These are phyloP conservation scores for Acyrthosiphon pisum DNA, from an alignment of 1,140 invertebrate genomes.

Conservation along the genomic window DNA sequence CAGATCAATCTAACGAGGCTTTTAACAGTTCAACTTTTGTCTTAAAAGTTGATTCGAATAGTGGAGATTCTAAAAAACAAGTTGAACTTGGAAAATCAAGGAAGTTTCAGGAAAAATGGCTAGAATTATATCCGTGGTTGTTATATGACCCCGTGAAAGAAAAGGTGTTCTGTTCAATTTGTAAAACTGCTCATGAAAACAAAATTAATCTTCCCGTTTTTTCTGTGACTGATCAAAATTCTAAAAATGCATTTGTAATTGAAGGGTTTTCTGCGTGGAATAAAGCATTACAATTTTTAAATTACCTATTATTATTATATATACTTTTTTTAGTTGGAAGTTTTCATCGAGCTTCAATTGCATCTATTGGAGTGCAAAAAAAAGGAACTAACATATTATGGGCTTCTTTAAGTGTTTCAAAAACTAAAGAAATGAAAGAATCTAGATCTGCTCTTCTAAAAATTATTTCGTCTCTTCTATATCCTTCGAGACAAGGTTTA, in stretches of 20 bases:
- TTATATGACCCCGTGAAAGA: constrained; percentile 2
- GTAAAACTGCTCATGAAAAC: not conserved
- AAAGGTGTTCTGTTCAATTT: not conserved
- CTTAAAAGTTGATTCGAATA: not conserved
- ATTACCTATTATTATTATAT: too few relatives aligned
- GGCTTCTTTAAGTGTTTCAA: not conserved
- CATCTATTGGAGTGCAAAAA: not conserved
- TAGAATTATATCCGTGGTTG: not conserved
- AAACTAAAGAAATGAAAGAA: not conserved
- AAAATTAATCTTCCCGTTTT: not conserved
- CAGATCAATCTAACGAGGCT: not conserved
- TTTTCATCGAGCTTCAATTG: not conserved
- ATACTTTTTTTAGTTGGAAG: not conserved
- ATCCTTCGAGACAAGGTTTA: not conserved
- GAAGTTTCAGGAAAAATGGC: not conserved
- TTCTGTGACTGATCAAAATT: not conserved
- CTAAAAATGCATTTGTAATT: not conserved
- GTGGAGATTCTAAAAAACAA: not conserved
- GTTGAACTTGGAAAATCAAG: not conserved
- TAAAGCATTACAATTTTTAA: constrained; percentile 12
- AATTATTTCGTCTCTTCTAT: constrained; percentile 4
- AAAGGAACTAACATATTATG: constrained; percentile 12
- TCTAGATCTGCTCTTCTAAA: not conserved
- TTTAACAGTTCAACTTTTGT: not conserved
- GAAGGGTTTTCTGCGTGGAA: not conserved